A percentile compares a stretch with the other conserved stretches of the same genome.
These are phyloP conservation scores for Augiades crinisus DNA, from an alignment of 2,888 invertebrate genomes.

Conservation along the genomic window DNA sequence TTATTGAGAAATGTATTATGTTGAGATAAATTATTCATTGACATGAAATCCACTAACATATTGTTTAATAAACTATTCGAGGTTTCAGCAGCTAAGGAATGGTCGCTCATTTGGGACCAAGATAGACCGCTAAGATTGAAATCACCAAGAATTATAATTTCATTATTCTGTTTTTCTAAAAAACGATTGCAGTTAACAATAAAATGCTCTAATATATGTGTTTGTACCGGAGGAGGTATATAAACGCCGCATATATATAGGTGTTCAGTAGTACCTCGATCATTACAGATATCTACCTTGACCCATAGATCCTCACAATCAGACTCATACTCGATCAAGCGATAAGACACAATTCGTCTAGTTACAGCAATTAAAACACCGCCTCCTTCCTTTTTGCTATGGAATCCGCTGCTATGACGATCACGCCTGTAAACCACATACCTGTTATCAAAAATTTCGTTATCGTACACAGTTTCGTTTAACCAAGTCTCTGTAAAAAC, in stretches of 20 bases:
- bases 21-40: conserved; percentile 4
- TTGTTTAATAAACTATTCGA: conserved; percentile 18
- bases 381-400: conserved; percentile 5
- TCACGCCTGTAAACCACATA: conserved; percentile 19
- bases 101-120: background rate
- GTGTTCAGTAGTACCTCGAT: background rate
- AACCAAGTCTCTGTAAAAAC: no score
- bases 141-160: conserved; percentile 11
- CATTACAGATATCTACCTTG: conserved; percentile 1
- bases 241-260: conserved; percentile 19
- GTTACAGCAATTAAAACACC: conserved; percentile 17
- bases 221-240: conserved; percentile 21
- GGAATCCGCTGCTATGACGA: no score
- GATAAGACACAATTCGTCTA: no score
- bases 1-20: conserved; percentile 13
- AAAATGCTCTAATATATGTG: conserved; percentile 20
- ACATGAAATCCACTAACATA: conserved; percentile 22
- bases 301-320: conserved; percentile 29
- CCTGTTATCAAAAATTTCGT: conserved; percentile 16
- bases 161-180: background rate
- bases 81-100: background rate
- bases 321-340: background rate
- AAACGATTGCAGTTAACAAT: conserved; percentile 11
- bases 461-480: no score
- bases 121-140: conserved; percentile 16